Conservation (phyloP, 2,888 invertebrate species). For the Aplocera efformata region DNA sequence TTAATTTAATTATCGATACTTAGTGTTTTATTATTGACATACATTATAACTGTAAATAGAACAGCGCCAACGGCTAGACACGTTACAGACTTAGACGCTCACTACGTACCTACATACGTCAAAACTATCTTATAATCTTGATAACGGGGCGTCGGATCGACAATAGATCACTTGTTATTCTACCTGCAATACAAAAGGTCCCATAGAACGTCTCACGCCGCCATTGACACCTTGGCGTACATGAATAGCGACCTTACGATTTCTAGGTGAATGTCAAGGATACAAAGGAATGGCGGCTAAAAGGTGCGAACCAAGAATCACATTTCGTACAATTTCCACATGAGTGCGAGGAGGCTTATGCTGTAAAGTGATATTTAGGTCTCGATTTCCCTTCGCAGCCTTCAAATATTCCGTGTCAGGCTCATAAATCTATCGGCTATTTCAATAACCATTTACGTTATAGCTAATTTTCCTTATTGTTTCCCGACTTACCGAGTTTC, state of each 20-base stretch:
- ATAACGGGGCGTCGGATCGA: conserved; percentile 20
- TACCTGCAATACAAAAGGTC: conserved; percentile 29
- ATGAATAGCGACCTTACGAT: conserved; percentile 25
- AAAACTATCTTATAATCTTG: conserved; percentile 26
- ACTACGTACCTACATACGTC: conserved; percentile 23
- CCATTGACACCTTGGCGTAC: conserved; percentile 24
- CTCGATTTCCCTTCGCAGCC: conserved; percentile 1
- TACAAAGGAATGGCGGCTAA: conserved; percentile 11
- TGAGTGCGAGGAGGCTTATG: conserved; percentile 3
- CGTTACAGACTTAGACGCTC: conserved; percentile 25
- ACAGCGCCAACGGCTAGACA: conserved; percentile 23
- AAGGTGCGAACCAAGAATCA: conserved; percentile 11
- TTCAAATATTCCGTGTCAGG: not conserved
- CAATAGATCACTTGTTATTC: conserved; percentile 33
- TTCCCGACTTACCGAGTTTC: no score
- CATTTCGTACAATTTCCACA: conserved; percentile 9
- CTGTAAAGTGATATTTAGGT: conserved; percentile 4
- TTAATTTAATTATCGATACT: no score
- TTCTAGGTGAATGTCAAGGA: conserved; percentile 32
- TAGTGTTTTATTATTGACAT: no score
- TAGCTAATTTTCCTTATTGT: no score
- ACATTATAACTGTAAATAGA: not conserved
- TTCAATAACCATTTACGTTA: no score
- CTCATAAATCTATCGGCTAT: not conserved
- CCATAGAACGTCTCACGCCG: conserved; percentile 23